Conservation (phyloP, 2,113 vertebrate genomes). For the Syngnathus typhle region DNA sequence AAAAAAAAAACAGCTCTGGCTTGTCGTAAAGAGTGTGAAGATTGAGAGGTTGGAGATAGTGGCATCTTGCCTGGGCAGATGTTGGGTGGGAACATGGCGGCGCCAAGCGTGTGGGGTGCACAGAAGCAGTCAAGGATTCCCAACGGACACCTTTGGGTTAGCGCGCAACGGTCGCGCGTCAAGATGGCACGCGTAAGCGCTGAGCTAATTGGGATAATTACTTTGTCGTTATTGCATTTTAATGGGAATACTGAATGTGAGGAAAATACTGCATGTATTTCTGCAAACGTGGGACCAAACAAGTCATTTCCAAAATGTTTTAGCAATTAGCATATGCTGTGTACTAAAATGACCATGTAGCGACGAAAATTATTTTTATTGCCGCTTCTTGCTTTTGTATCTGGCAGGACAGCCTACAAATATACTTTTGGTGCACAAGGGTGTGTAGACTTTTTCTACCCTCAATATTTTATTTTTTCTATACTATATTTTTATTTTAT, state of each 20-base stretch:
- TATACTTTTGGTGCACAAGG: neutral
- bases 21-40: conserved; percentile 28
- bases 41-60: conserved; percentile 5
- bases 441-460: neutral
- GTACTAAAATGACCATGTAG: no score
- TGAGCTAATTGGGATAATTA: conserved; percentile 65
- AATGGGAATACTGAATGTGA: conserved; percentile 49
- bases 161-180: conserved; percentile 26
- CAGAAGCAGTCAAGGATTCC: conserved; percentile 30
- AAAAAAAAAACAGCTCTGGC: conserved; percentile 30
- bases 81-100: conserved; percentile 43
- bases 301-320: neutral
- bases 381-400: neutral
- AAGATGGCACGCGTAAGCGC: conserved; percentile 44
- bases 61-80: conserved; percentile 40
- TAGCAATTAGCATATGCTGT: conserved; percentile 12
- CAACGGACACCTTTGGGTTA: conserved; percentile 29
- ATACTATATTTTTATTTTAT: no score
- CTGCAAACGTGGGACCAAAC: neutral
- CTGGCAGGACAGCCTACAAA: neutral
- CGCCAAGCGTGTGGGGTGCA: conserved; percentile 25
- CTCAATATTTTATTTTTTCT: no score
- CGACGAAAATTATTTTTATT: neutral
- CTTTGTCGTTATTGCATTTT: conserved; percentile 59
- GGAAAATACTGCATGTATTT: conserved; percentile 3